Conservation (phyloP, 2,113 vertebrate genomes). For the Ochotona princeps region DNA sequence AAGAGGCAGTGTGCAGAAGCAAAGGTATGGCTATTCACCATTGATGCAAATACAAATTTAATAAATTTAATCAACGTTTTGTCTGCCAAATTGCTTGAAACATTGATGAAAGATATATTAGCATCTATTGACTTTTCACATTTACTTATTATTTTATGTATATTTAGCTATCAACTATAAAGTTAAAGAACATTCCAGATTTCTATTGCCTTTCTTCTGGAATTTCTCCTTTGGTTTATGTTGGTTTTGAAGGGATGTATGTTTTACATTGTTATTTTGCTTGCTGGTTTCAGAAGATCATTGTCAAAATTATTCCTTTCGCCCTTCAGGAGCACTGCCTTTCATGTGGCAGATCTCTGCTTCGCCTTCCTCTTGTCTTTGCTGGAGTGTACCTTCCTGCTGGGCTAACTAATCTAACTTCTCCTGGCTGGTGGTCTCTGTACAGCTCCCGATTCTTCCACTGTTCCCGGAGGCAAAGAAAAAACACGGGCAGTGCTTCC, state of each 20-base stretch:
- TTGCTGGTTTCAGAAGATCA: slow-evolving; percentile 30
- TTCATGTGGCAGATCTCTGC: slow-evolving; percentile 60
- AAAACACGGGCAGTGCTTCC: not conserved
- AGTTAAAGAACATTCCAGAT: not conserved
- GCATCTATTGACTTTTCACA: not conserved
- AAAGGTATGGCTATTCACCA: not conserved
- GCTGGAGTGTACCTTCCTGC: slow-evolving; percentile 64
- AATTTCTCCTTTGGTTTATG: not conserved
- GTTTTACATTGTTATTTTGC: not conserved
- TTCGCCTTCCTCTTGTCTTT: slow-evolving; percentile 30
- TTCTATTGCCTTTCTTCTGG: not conserved
- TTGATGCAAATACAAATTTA: not conserved
- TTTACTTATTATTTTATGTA: not conserved
- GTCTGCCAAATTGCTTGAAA: not conserved
- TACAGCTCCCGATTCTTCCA: not conserved
- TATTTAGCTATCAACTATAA: not conserved
- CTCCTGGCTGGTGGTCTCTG: slow-evolving; percentile 76
- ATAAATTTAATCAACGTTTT: not conserved
- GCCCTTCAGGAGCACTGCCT: slow-evolving; percentile 17
- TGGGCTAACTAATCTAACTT: slow-evolving; percentile 73
- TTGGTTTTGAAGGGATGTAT: not conserved
- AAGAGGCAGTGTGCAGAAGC: not conserved
- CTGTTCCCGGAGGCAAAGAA: slow-evolving; percentile 44
- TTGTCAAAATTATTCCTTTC: not conserved
- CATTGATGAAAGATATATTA: not conserved